These are phyloP conservation scores for Frankliniella fusca DNA, from an alignment of 2,888 invertebrate genomes.

Conservation along the genomic window DNA sequence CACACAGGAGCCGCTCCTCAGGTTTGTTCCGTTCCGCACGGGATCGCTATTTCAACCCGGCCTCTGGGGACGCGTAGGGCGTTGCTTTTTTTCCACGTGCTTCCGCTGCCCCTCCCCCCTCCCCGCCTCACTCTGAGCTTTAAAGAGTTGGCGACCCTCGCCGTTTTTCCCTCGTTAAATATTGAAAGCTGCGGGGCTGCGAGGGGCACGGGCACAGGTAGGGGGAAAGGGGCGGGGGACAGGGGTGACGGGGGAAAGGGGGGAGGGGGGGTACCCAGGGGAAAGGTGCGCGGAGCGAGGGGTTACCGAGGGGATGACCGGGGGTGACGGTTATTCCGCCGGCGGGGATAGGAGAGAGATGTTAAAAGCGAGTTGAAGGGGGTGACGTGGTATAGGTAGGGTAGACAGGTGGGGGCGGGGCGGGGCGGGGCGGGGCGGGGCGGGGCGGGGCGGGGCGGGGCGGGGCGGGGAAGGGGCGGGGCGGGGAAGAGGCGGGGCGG, in stretches of 20 bases:
- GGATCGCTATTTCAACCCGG: no score
- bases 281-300: neutral
- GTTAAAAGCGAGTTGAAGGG: neutral
- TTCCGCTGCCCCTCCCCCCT: no score
- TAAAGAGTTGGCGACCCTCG: neutral
- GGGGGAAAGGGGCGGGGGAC: neutral
- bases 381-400: neutral
- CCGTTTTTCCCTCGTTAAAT: slow-evolving; percentile 8
- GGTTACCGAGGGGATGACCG: neutral
- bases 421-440: neutral
- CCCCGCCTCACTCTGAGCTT: neutral
- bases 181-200: neutral
- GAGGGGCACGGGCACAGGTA: neutral
- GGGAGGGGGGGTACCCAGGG: neutral
- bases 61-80: neutral
- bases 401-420: neutral
- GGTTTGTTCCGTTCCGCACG: no score
- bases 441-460: neutral
- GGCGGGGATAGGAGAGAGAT: neutral
- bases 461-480: neutral
- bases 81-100: neutral
- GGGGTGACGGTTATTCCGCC: neutral
- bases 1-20: no score
- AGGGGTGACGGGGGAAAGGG: neutral
- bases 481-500: neutral